Evolutionary conservation across 2,113 vertebrate species (phyloP).

Genomic region (Gopherus flavomarginatus): DNA sequence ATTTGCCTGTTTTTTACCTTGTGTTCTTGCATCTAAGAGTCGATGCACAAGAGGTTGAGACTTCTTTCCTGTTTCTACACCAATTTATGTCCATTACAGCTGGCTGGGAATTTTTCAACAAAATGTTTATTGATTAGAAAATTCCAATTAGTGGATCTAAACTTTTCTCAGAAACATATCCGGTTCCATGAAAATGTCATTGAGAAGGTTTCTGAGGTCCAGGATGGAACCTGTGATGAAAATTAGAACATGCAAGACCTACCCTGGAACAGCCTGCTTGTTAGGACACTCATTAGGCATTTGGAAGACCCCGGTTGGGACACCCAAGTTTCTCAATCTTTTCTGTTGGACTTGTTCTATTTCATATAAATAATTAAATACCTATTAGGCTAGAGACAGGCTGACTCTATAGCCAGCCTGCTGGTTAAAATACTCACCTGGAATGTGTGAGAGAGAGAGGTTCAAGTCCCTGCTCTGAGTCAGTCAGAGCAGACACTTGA

Average conservation of each 20-base stretch:
- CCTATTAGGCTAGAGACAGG: background rate
- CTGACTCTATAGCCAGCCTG: background rate
- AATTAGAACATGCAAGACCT: background rate
- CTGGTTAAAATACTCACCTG: background rate
- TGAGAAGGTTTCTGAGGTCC: background rate
- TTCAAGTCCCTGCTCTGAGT: background rate
- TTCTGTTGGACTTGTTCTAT: background rate
- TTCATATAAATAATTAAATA: background rate
- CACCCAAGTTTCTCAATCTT: background rate
- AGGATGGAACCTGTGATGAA: background rate
- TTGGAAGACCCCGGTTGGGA: background rate
- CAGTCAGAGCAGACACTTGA: background rate
- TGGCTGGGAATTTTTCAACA: background rate
- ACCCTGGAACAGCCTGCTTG: background rate
- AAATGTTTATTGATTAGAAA: background rate
- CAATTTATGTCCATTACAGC: background rate
- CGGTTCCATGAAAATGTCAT: background rate
- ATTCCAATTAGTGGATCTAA: background rate
- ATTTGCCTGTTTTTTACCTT: background rate
- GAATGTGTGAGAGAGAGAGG: background rate
- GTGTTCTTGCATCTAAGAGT: background rate
- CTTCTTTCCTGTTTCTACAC: background rate
- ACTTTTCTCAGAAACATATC: background rate
- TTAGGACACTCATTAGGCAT: background rate
- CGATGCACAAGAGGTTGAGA: too few relatives aligned